Evolutionary conservation across 2,797 vertebrate species (phyloP).

Genomic region (Urocyon cinereoargenteus): DNA sequence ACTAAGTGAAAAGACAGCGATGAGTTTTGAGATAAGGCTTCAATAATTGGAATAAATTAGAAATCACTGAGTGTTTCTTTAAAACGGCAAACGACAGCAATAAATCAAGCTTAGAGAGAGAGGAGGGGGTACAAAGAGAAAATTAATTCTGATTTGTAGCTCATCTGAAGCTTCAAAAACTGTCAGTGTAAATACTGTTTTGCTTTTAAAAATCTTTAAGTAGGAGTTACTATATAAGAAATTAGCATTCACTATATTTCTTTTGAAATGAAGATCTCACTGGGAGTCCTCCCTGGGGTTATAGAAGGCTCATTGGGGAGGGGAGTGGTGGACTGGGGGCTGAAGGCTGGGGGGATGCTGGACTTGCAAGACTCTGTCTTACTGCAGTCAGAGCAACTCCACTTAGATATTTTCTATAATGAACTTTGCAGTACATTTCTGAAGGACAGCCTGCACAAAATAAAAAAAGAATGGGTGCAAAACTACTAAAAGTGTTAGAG

Average conservation of each 20-base stretch:
- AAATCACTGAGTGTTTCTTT: neutral
- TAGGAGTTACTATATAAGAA: neutral
- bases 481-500: neutral
- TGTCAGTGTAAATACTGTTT: neutral
- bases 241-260: neutral
- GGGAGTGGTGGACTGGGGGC: fast-evolving
- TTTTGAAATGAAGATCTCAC: neutral
- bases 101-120: neutral
- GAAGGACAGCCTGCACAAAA: neutral
- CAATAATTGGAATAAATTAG: neutral
- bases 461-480: neutral
- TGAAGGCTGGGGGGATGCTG: neutral
- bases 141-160: neutral
- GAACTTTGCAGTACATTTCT: neutral
- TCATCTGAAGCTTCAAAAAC: neutral
- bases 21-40: neutral
- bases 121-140: neutral
- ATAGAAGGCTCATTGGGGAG: neutral
- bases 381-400: neutral
- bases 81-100: neutral
- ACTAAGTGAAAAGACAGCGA: neutral
- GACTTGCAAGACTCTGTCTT: fast-evolving
- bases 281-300: neutral
- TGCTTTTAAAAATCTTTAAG: neutral
- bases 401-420: neutral